Evolutionary conservation across 2,113 vertebrate species (phyloP).

Genomic region (Rhineura floridana): DNA sequence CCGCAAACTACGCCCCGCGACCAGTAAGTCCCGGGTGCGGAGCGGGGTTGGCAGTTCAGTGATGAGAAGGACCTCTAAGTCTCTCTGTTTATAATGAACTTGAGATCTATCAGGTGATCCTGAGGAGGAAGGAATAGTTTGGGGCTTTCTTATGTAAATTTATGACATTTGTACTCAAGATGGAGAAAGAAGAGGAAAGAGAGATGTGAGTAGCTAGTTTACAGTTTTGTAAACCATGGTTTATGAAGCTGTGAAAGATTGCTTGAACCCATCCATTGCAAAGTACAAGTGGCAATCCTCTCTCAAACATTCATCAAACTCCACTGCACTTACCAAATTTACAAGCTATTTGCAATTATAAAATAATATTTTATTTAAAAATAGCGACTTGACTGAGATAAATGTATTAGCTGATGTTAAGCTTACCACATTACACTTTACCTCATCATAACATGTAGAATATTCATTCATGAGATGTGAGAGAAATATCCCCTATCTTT

Average conservation of each 20-base stretch:
- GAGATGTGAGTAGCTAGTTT: too few species aligned
- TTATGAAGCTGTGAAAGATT: too few species aligned
- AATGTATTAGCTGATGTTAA: neutral
- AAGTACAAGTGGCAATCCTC: neutral
- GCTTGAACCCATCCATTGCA: neutral
- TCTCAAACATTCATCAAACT: neutral
- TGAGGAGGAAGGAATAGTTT: too few species aligned
- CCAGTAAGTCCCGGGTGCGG: too few species aligned
- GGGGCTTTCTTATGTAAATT: too few species aligned
- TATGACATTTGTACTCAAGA: too few species aligned
- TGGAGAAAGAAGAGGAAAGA: too few species aligned
- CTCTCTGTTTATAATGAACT: too few species aligned
- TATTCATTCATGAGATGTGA: neutral
- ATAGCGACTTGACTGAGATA: neutral
- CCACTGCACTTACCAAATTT: neutral
- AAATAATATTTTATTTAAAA: neutral
- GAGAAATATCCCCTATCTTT: neutral
- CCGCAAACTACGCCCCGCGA: too few species aligned
- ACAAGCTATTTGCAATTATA: neutral
- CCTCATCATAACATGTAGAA: neutral
- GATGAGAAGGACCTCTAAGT: too few species aligned
- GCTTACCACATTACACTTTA: neutral
- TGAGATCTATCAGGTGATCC: too few species aligned
- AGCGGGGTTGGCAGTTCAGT: too few species aligned
- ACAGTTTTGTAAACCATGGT: neutral